These are phyloP conservation scores for Dyspetes luteomarginatus DNA, from an alignment of 2,888 invertebrate genomes.

Conservation along the genomic window DNA sequence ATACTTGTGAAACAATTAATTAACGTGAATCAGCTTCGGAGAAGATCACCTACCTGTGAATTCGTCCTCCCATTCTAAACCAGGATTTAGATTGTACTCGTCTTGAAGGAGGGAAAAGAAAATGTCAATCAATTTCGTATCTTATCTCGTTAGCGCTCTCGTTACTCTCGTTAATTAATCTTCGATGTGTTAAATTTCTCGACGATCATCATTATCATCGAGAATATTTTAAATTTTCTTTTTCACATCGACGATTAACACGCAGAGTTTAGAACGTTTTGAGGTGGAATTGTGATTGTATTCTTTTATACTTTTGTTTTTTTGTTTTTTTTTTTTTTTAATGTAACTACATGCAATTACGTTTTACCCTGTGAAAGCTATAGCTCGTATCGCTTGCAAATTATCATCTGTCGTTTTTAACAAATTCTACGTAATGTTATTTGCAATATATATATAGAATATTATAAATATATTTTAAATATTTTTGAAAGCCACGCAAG, in stretches of 20 bases:
- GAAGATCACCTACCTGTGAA: conserved; percentile 96
- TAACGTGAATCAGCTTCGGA: conserved; percentile 74
- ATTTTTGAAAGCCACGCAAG: conserved; percentile 25
- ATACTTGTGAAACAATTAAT: conserved; percentile 66
- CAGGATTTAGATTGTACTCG: conserved; percentile 99
- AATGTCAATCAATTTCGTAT: conserved; percentile 84
- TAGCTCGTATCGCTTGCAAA: conserved; percentile 57
- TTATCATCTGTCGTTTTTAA: conserved; percentile 39
- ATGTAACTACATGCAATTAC: conserved; percentile 62
- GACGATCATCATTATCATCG: not conserved
- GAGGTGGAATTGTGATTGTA: conserved; percentile 59
- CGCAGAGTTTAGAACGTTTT: conserved; percentile 56
- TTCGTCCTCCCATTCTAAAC: conserved; percentile 99
- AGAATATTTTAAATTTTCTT: not conserved
- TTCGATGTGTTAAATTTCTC: conserved; percentile 64
- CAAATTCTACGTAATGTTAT: conserved; percentile 42
- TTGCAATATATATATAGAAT: not conserved
- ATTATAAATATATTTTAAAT: conserved; percentile 1
- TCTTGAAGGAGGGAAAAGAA: conserved; percentile 91
- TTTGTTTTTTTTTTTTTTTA: conserved; percentile 36
- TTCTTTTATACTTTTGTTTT: conserved; percentile 20
- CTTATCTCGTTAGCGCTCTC: conserved; percentile 75
- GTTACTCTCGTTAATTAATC: conserved; percentile 67
- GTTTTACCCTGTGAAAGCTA: conserved; percentile 60
- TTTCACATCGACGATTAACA: conserved; percentile 58